A percentile compares a stretch with the other conserved stretches of the same genome.
Evolutionary conservation across 1,140 invertebrate species (phyloP).

Genomic region (Triops cancriformis): DNA sequence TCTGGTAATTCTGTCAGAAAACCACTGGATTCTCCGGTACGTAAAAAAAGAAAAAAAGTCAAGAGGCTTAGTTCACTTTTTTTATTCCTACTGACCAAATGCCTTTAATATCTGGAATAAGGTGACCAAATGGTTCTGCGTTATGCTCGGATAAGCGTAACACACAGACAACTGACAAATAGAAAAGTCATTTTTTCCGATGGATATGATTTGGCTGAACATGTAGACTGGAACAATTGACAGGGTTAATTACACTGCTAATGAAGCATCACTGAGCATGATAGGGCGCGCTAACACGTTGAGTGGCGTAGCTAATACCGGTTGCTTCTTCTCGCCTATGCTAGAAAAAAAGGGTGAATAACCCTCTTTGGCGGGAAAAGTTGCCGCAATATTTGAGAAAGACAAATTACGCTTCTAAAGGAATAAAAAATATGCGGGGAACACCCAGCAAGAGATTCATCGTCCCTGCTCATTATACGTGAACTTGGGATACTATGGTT

Average conservation of each 20-base stretch:
- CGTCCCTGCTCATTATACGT: neutral
- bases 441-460: neutral
- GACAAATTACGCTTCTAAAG: neutral
- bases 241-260: neutral
- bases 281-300: neutral
- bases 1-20: neutral
- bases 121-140: neutral
- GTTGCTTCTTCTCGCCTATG: neutral
- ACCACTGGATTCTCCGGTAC: neutral
- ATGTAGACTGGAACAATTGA: neutral
- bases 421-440: neutral
- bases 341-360: neutral
- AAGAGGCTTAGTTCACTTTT: neutral
- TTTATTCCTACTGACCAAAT: neutral
- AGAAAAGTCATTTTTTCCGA: no score
- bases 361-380: neutral
- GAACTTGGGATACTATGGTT: neutral
- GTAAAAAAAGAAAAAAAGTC: neutral
- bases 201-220: no score
- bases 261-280: neutral
- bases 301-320: neutral
- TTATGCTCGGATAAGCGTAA: neutral
- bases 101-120: neutral
- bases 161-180: neutral
- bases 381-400: neutral